Evolutionary conservation across 92 coral and sea anemone genomes (phyloP), one percentile per base, ranked within the genome.

Genomic region (Blastomussa wellsi): DNA sequence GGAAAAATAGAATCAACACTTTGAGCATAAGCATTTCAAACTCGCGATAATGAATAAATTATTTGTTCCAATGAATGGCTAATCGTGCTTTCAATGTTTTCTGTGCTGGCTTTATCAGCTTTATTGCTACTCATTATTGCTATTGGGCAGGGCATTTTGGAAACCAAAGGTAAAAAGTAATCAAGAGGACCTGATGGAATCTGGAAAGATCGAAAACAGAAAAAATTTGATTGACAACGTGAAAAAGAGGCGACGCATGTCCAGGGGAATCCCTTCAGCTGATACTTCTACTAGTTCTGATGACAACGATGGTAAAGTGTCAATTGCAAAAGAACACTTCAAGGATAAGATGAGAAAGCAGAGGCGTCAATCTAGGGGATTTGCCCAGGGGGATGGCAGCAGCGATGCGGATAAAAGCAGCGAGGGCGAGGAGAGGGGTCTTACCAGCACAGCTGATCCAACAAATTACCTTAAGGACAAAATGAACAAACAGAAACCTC

Each of bases 251-350:
- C 89, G 97, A 19, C 76, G 97, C 41, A 87, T 81, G 85, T 91
- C 94, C 29, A 90, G 89, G 69, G 97, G 93, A 24, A 87, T 91
- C 84, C 91, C 97, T 85, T 28, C 60, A 6, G 67, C 84, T 55
- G 90, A 87, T 53, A 84, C 72, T 14, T 41, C 20, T 15, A 55
- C 85, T 17, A 81, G 77, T 60, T 32, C 60, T 49, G 85, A 69
- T 3, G 72, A 10, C 39, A 75, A 78, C 29, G 78, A 62, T 10
- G 82, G 65, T 47, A 85, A 65, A 33, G 44, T 69, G 33, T 62
- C 72, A 7, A 80, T 33, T 26, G 72, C 17, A 71, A 76, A 79
- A 17, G 84, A 33, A 13, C 72, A 87, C 74, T 67, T 87, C 83
- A 90, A 90, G 71, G 77, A 79, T 51, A 90, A 90, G 78, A 29